These are phyloP conservation scores for Callimorpha dominula DNA, from an alignment of 2,888 invertebrate species.

Conservation along the genomic window DNA sequence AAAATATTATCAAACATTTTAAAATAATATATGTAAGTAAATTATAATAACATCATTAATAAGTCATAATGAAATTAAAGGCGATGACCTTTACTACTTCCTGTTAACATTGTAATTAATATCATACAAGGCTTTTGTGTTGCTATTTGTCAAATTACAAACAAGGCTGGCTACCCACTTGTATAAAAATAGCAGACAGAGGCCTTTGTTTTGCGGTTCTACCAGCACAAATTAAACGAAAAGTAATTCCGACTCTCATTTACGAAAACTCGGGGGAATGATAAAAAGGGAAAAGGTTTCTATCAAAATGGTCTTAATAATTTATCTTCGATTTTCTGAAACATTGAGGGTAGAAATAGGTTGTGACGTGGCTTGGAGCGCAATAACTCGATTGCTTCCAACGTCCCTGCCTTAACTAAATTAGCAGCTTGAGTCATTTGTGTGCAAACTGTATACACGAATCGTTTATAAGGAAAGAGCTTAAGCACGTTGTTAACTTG, in stretches of 20 bases:
- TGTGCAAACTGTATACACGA: slow-evolving; percentile 43
- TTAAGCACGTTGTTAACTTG: background rate
- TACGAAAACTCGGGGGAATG: slow-evolving; percentile 19
- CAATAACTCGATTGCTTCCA: slow-evolving; percentile 58
- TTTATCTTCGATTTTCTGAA: slow-evolving; percentile 44
- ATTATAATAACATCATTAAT: background rate
- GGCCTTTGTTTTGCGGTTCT: slow-evolving; percentile 12
- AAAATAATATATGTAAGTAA: background rate
- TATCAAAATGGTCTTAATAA: slow-evolving; percentile 55
- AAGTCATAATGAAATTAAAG: slow-evolving; percentile 1
- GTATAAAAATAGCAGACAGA: slow-evolving; percentile 27
- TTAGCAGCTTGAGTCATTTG: slow-evolving; percentile 42
- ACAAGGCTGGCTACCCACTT: slow-evolving; percentile 20
- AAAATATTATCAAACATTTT: background rate
- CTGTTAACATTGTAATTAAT: slow-evolving; percentile 21
- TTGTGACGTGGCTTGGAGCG: slow-evolving; percentile 38
- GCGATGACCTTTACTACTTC: background rate
- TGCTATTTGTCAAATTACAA: slow-evolving; percentile 22
- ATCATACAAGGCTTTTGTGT: slow-evolving; percentile 12
- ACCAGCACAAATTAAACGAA: slow-evolving; percentile 27
- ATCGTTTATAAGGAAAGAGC: slow-evolving; percentile 30
- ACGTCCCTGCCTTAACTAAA: slow-evolving; percentile 39
- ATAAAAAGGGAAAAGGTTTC: slow-evolving; percentile 34
- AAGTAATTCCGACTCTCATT: slow-evolving; percentile 39
- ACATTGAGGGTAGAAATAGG: slow-evolving; percentile 45